Conservation (phyloP, 2,113 vertebrate genomes). For the Ahaetulla prasina region DNA sequence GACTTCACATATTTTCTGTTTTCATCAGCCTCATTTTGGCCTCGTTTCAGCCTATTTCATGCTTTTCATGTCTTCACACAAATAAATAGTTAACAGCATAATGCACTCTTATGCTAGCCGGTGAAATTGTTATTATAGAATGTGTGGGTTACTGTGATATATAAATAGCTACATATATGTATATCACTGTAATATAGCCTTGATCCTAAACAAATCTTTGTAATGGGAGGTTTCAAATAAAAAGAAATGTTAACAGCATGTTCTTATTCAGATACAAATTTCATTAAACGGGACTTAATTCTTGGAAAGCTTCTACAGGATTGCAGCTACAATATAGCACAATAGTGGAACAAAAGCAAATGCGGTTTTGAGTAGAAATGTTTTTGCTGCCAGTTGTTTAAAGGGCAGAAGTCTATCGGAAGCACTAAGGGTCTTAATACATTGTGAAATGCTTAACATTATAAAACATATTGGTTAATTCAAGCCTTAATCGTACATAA, state of each 20-base stretch:
- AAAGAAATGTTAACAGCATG: neutral
- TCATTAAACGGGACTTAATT: neutral
- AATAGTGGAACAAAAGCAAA: neutral
- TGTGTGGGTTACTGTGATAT: neutral
- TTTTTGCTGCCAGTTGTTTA: neutral
- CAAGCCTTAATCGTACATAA: neutral
- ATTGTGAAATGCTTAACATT: neutral
- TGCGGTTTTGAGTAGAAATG: neutral
- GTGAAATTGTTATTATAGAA: neutral
- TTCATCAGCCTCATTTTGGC: neutral
- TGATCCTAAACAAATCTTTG: neutral
- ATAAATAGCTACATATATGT: neutral
- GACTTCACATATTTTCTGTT: neutral
- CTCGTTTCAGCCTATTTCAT: neutral
- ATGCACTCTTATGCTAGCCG: neutral
- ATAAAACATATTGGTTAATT: neutral
- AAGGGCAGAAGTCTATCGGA: neutral
- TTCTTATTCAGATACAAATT: neutral
- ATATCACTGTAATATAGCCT: constrained; percentile 4
- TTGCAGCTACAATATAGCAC: neutral
- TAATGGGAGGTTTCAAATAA: neutral
- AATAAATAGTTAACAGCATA: neutral
- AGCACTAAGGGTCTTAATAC: neutral
- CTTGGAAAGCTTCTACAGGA: neutral
- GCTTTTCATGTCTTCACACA: neutral